Conservation (phyloP, 2,113 vertebrate genomes). For the Microtus ochrogaster region DNA sequence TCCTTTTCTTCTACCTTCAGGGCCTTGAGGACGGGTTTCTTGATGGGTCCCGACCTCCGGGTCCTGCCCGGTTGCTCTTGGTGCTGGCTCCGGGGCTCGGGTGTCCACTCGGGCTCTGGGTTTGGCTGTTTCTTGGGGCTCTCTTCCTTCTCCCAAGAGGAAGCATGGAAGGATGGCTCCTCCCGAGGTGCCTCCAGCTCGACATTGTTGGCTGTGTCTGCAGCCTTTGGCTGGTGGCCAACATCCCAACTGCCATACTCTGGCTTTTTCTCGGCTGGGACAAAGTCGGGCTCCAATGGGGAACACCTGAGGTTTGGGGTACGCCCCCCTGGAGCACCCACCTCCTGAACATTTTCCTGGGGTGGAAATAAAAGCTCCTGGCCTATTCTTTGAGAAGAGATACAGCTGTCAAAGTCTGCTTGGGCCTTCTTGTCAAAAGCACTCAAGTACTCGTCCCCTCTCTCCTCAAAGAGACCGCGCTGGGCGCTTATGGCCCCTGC, state of each 20-base stretch:
- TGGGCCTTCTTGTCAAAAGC: conserved; percentile 88
- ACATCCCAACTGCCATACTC: conserved; percentile 88
- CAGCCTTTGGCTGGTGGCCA: conserved; percentile 86
- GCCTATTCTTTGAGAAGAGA: conserved; percentile 86
- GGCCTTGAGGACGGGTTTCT: conserved; percentile 98
- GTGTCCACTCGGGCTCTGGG: conserved; percentile 90
- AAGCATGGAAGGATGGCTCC: conserved; percentile 85
- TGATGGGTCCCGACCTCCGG: conserved; percentile 95
- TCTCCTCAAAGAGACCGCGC: conserved; percentile 92
- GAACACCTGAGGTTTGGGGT: conserved; percentile 85
- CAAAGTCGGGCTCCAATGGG: conserved; percentile 88
- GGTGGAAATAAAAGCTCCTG: conserved; percentile 88
- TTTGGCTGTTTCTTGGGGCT: conserved; percentile 84
- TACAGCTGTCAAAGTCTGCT: conserved; percentile 86
- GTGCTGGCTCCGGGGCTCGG: conserved; percentile 88
- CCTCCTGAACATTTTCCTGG: conserved; percentile 84
- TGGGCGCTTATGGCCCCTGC: conserved; percentile 83
- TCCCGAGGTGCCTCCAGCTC: conserved; percentile 86
- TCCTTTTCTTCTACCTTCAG: conserved; percentile 98
- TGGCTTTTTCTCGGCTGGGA: conserved; percentile 88
- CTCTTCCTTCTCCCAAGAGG: conserved; percentile 93
- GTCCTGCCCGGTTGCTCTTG: conserved; percentile 90
- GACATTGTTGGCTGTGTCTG: conserved; percentile 79
- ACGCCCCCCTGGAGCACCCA: conserved; percentile 82
- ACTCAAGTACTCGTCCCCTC: conserved; percentile 89